Conservation (phyloP, 2,888 invertebrate species). For the Ceriagrion tenellum region DNA sequence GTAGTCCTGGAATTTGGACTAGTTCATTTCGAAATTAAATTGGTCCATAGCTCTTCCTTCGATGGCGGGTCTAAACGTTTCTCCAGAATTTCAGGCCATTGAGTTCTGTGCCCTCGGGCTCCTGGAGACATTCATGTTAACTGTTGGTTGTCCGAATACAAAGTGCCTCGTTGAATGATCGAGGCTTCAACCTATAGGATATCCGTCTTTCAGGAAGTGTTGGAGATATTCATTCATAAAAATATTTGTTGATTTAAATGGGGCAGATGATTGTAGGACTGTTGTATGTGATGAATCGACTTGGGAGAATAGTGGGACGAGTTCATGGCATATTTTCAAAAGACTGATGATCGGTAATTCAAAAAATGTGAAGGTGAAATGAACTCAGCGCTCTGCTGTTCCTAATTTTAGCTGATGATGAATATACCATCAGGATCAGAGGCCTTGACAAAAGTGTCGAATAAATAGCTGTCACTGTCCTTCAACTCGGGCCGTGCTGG, state of each 20-base stretch:
- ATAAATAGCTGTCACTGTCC: no score
- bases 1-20: neutral
- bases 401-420: no score
- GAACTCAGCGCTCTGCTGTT: no score
- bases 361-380: no score
- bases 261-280: neutral
- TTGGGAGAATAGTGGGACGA: neutral
- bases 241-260: neutral
- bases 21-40: neutral
- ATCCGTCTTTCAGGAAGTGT: neutral
- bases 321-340: neutral
- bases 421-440: no score
- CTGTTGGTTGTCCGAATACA: neutral
- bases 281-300: neutral
- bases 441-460: no score
- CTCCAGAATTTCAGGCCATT: neutral
- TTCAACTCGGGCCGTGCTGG: no score
- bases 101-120: neutral
- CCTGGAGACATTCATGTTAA: neutral
- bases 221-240: neutral
- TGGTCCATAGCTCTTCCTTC: neutral
- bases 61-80: neutral
- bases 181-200: neutral
- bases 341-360: neutral
- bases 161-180: neutral